Base-by-base conservation (phyloP, 1,140 invertebrate species). In the Aphaenogaster ashmeadi region DNA sequence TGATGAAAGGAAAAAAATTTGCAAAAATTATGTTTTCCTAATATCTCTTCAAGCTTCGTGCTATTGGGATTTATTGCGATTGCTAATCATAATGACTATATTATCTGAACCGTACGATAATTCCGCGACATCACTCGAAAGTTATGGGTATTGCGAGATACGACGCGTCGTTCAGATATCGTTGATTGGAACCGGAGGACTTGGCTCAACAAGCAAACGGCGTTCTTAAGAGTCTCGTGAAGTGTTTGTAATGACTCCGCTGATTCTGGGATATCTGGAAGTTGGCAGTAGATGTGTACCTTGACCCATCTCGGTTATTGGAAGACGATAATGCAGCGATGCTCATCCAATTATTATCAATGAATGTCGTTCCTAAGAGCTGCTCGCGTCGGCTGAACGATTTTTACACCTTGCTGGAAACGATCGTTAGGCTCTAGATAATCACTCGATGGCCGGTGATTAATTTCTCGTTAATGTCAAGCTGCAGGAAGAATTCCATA, bases 291-390 rank as follows among this genome's bases (percentile, higher is more conserved):
- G 41, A 60, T 33, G 74, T 5, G 60, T 77, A 8, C 36, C 9
- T 50, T 33, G 47, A 33, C 41, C 66, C 7, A 50, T 74, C 86
- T 33, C 5, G 62, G 36, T 86, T 90, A 88, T 86, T 80, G 75
- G 27, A 72, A 69, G 56, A 21, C 88, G 86, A 91, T 88, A 86
- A 62, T 50, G 56, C 60, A 83, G 18, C 52, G 64, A 21, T 75
- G 54, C 52, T 91, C 77, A 62, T 88, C 77, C 81, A 88, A 90
- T 88, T 86, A 90, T 83, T 86, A 86, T 90, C 88, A 83, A 86
- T 81, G 78, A 60, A 74, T 58, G 71, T 52, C 75, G 36, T 36
- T 62, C 5, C 15, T 83, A 69, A 75, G 44, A 56, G 41, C 9
- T 33, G 21, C 11, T 50, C 13, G 47, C 54, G 27, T 85, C 58